These are phyloP conservation scores for Drosophila longiperda DNA, from an alignment of 2,888 invertebrate genomes.

Conservation along the genomic window DNA sequence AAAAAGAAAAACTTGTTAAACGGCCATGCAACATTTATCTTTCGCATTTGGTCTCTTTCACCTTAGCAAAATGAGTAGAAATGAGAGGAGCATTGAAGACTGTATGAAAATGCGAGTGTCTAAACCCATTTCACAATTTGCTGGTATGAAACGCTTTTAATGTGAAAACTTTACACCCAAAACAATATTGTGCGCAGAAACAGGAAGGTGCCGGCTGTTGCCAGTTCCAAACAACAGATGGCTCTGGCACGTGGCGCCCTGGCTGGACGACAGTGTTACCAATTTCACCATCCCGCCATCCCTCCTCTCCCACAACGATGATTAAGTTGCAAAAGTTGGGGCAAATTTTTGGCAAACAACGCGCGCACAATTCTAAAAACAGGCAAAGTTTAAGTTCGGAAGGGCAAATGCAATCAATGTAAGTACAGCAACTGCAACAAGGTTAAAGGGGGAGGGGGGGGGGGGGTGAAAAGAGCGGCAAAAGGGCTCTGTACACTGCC, in stretches of 20 bases:
- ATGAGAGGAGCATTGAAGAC: constrained; percentile 1
- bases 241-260: constrained; percentile 54
- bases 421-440: constrained; percentile 65
- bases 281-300: neutral
- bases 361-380: constrained; percentile 32
- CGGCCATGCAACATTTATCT: constrained; percentile 35
- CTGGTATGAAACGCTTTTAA: constrained; percentile 73
- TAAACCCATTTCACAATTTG: constrained; percentile 69
- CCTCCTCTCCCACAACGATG: constrained; percentile 29
- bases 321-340: constrained; percentile 76
- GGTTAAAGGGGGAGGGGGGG: neutral
- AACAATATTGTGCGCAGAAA: constrained; percentile 42
- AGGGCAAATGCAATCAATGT: constrained; percentile 73
- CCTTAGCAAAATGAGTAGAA: constrained; percentile 13
- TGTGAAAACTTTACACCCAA: constrained; percentile 66
- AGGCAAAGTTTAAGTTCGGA: constrained; percentile 57
- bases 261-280: constrained; percentile 31
- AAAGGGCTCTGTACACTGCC: neutral
- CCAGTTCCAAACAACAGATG: constrained; percentile 55
- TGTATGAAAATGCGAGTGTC: constrained; percentile 51
- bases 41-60: constrained; percentile 47
- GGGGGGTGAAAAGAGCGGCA: neutral
- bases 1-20: constrained; percentile 17
- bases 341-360: constrained; percentile 62
- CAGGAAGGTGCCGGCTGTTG: constrained; percentile 35